A percentile compares a stretch with the other conserved stretches of the same genome.
These are phyloP conservation scores for Spilarctia lutea DNA, from an alignment of 2,888 invertebrate genomes.

Conservation along the genomic window DNA sequence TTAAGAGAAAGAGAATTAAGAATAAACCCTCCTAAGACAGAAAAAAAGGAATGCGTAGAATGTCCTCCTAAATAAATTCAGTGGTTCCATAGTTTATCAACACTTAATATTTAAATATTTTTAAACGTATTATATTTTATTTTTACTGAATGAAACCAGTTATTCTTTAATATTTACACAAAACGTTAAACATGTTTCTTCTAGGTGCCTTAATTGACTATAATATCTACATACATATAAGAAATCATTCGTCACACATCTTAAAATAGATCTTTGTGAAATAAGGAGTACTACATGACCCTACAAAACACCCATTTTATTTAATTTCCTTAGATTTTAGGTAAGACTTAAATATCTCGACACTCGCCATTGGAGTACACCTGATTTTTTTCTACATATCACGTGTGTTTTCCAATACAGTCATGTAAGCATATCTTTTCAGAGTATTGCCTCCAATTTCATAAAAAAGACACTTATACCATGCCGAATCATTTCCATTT, in stretches of 20 bases:
- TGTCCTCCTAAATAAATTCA: background rate
- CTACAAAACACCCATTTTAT: background rate
- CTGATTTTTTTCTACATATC: background rate
- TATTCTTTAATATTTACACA: background rate
- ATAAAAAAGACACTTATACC: background rate
- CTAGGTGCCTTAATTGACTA: background rate
- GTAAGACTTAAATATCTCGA: background rate
- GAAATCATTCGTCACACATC: background rate
- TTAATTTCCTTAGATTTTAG: background rate
- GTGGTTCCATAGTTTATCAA: background rate
- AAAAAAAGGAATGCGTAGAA: background rate
- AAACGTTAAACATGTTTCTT: background rate
- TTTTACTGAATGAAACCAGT: background rate
- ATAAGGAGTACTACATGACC: background rate
- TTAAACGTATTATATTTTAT: background rate
- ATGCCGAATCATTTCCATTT: background rate
- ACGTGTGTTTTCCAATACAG: too few relatives aligned
- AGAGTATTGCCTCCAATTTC: background rate
- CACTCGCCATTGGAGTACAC: background rate
- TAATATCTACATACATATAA: background rate
- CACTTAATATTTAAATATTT: background rate
- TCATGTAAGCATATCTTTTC: background rate
- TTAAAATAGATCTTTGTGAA: background rate
- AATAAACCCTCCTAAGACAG: slow-evolving; percentile 28
- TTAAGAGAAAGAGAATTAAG: slow-evolving; percentile 69